Evolutionary conservation across 2,797 vertebrate species (phyloP).

Genomic region (Acridotheres tristis): DNA sequence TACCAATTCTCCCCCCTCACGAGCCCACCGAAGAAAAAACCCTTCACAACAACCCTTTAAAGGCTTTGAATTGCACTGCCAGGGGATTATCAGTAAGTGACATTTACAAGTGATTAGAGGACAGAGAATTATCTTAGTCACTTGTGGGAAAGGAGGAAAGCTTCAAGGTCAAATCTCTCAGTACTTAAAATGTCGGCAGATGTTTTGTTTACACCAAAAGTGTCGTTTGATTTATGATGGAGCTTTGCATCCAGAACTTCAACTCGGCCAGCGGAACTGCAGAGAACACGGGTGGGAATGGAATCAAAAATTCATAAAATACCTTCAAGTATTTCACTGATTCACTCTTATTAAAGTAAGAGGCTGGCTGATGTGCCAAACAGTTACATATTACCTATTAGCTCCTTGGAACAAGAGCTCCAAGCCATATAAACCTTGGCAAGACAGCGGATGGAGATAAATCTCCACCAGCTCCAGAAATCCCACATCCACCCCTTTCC

Average conservation of each 20-base stretch:
- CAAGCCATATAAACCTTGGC: conserved; percentile 38
- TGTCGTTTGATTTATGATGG: conserved; percentile 50
- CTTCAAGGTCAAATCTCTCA: conserved; percentile 62
- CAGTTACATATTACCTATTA: not conserved
- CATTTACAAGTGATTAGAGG: conserved; percentile 68
- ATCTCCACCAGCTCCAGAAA: conserved; percentile 2
- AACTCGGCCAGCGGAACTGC: not conserved
- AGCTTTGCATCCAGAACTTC: conserved; percentile 11
- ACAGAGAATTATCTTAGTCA: conserved; percentile 66
- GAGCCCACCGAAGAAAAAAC: not conserved
- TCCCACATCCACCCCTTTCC: not conserved
- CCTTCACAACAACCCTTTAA: conserved; percentile 60
- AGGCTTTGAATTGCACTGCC: conserved; percentile 56
- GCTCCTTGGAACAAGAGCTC: conserved; percentile 18
- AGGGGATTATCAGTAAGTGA: conserved; percentile 64
- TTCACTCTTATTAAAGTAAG: conserved; percentile 41
- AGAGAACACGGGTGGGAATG: conserved; percentile 21
- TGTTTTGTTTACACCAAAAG: conserved; percentile 60
- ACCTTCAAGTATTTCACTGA: conserved; percentile 33
- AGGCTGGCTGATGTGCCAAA: conserved; percentile 2
- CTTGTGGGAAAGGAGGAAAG: conserved; percentile 63
- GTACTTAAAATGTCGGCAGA: conserved; percentile 62
- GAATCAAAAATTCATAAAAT: conserved; percentile 22
- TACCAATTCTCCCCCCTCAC: not conserved
- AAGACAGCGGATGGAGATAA: not conserved